These are phyloP conservation scores for Monomorium pharaonis DNA, from an alignment of 1,140 invertebrate species.

Conservation along the genomic window DNA sequence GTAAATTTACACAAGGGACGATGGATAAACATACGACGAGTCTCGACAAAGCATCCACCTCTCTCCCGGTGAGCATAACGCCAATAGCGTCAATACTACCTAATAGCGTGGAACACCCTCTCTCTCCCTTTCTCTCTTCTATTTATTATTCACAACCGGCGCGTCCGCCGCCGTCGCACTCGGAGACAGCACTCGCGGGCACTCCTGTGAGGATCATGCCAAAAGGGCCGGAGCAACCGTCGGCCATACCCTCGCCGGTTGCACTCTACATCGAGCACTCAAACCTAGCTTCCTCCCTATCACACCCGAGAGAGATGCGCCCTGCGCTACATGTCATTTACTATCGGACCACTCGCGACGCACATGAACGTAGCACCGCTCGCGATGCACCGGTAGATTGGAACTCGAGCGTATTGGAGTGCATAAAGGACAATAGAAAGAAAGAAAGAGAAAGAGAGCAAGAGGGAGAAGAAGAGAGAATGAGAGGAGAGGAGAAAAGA, in stretches of 20 bases:
- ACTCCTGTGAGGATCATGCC: slow-evolving; percentile 11
- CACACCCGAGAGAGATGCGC: slow-evolving; percentile 33
- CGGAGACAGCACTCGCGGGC: slow-evolving; percentile 45
- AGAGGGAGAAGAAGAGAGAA: neutral
- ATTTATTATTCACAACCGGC: slow-evolving; percentile 54
- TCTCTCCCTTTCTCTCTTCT: slow-evolving; percentile 4
- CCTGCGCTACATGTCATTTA: slow-evolving; percentile 19
- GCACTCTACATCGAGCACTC: slow-evolving; percentile 22
- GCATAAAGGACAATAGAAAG: slow-evolving; percentile 12
- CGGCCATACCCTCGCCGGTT: slow-evolving; percentile 36
- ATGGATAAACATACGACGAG: slow-evolving; percentile 32
- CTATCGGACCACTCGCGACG: slow-evolving; percentile 35
- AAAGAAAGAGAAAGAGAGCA: neutral
- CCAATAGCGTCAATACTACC: slow-evolving; percentile 36
- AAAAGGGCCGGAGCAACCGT: neutral
- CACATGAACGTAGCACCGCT: slow-evolving; percentile 35
- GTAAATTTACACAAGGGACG: slow-evolving; percentile 29
- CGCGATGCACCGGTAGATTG: slow-evolving; percentile 12
- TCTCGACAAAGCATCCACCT: slow-evolving; percentile 15
- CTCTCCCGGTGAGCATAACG: slow-evolving; percentile 9
- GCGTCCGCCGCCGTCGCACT: slow-evolving; percentile 24
- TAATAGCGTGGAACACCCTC: slow-evolving; percentile 30
- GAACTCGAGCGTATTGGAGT: neutral
- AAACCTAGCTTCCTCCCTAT: slow-evolving; percentile 2
- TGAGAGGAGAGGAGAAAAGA: slow-evolving; percentile 14